Evolutionary conservation across 2,888 invertebrate genomes (phyloP), one percentile per base, ranked within the genome.

Genomic region (Blastobasis adustella): DNA sequence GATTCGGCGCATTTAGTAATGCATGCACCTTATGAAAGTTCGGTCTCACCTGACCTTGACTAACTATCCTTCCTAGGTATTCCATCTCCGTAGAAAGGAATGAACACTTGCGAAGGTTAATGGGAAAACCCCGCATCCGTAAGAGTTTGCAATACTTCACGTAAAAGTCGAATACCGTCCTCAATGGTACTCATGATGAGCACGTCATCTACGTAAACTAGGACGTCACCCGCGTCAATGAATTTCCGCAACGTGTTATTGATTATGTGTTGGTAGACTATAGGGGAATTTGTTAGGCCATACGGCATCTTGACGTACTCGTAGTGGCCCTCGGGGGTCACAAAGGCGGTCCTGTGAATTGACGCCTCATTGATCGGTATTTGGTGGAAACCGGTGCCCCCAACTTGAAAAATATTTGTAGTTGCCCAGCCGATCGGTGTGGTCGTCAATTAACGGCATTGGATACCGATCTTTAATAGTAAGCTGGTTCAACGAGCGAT

Each of bases 301-400:
- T 66, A 66, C 0, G 63, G 63, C 46, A 58, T 55, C 50, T 57
- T 57, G 0, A 50, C 38, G 46, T 66, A 72, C n/a, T 73, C 65
- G 46, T 58, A 72, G 10, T 67, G 68, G 0, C 69, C 66, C n/a
- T 61, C 61, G 0, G 62, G 66, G 0, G 67, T 69, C 0, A 72
- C 58, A 52, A 76, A 73, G 0, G 70, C 63, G 0, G 71, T 76
- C 42, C 63, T 65, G 47, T 69, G 63, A 37, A 53, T 53, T 36
- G 66, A 63, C 5, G 53, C 50, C 3, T 5, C 10, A 5, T 10
- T 38, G 1, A 49, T 43, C 10, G 4, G 4, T 7, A 49, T 45
- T 38, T 45, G 49, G 10, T 49, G 9, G 10, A 38, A 49, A 4
- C 49, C 49, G 10, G 36, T 49, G 10, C 42, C 43, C 38, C 9